Evolutionary conservation across 1,140 invertebrate species (phyloP), one percentile per base, ranked within the genome.

Genomic region (Ostrea edulis): DNA sequence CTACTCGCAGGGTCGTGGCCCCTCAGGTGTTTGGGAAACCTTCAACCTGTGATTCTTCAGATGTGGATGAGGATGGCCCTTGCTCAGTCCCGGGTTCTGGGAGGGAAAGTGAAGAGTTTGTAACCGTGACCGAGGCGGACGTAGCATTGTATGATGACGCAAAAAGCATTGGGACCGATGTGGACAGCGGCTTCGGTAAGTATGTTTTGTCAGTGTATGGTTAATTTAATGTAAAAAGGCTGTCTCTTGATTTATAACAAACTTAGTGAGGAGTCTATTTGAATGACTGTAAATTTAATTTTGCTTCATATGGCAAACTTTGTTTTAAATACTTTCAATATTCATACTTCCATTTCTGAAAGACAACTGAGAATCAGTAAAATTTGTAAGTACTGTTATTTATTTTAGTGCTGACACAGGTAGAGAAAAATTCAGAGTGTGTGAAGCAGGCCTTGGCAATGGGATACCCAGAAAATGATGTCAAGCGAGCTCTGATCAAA

Each of bases 401-500:
- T 62, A 22, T 77, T 77, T 77, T 9, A 77, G 68, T 11, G 68
- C 14, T 77, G 68, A 77, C 68, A 29, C 12, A 77, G 25, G 68
- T 14, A 29, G 68, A 77, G 14, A 77, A 77, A 77, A 25, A 4
- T 9, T 77, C 29, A 11, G 68, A 77, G 8, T 77, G 68, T 77
- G 68, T 77, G 11, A 77, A 77, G 68, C 22, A 77, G 22, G 68
- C 68, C 25, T 14, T 77, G 25, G 29, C 35, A 14, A 29, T 77
- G 22, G 68, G 68, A 3, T 77, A 77, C 68, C 29, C 25, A 29
- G 9, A 77, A 12, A 77, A 25, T 29, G 14, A 12, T 14, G 29
- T 77, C 68, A 77, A 77, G 29, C 68, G 35, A 77, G 68, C 68
- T 77, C 29, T 77, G 29, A 25, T 35, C 9, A 77, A 77, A 29